Evolutionary conservation across 2,113 vertebrate species (phyloP).

Genomic region (Chaetorhynchus papuensis): DNA sequence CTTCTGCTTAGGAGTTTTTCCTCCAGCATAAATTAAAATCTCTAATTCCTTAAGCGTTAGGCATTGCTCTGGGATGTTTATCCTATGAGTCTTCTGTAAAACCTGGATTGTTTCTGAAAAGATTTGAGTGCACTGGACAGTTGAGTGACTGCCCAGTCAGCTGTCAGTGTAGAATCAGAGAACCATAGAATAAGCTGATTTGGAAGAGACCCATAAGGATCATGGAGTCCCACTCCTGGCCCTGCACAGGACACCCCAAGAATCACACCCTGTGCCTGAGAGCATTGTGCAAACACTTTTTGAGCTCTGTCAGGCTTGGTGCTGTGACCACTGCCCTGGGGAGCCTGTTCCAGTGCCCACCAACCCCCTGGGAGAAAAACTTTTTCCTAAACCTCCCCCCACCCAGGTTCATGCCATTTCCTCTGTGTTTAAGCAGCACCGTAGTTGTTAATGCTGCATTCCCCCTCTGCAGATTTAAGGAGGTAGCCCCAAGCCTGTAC

Average conservation of each 20-base stretch:
- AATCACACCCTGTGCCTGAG: background rate
- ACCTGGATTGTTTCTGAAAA: background rate
- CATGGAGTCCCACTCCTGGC: background rate
- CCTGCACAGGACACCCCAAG: background rate
- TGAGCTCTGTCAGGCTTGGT: background rate
- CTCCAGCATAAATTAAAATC: background rate
- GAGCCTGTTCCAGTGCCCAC: background rate
- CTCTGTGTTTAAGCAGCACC: background rate
- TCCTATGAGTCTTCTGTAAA: background rate
- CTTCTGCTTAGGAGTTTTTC: background rate
- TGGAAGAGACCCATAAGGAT: background rate
- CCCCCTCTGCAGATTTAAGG: background rate
- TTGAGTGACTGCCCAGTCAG: background rate
- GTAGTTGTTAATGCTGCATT: background rate
- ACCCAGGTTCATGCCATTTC: background rate
- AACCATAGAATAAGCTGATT: background rate
- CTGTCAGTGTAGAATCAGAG: background rate
- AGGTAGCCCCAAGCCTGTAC: background rate
- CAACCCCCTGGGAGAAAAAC: background rate
- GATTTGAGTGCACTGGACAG: background rate
- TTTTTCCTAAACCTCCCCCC: background rate
- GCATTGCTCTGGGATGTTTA: background rate
- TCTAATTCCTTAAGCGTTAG: background rate
- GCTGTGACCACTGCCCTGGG: background rate
- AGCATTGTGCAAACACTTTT: background rate